Percentiles rank a stretch among this genome's conserved stretches.
These are phyloP conservation scores for Scytalopus superciliaris DNA, from an alignment of 2,113 vertebrate genomes.

Conservation along the genomic window DNA sequence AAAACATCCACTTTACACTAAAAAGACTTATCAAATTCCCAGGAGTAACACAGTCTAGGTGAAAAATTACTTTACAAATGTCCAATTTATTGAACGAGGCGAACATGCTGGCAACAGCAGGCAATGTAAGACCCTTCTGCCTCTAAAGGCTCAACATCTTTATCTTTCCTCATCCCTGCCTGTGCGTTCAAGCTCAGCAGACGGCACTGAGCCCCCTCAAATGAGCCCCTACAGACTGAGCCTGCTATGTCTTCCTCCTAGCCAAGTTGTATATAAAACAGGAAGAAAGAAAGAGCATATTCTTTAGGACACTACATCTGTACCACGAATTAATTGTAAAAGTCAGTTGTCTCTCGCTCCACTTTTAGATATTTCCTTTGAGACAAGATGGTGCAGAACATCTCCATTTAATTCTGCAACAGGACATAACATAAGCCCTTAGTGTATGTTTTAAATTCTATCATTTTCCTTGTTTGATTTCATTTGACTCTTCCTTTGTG, in stretches of 20 bases:
- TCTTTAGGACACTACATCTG: not conserved
- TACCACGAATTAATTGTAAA: not conserved
- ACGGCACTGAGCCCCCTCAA: not conserved
- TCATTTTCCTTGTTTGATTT: not conserved
- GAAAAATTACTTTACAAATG: not conserved
- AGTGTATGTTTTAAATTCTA: not conserved
- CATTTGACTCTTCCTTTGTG: not conserved
- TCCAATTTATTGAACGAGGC: not conserved
- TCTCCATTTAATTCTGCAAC: not conserved
- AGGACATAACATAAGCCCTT: not conserved
- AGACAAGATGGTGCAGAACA: not conserved
- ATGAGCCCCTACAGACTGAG: not conserved
- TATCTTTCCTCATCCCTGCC: not conserved
- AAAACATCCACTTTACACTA: not conserved
- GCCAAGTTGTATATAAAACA: not conserved
- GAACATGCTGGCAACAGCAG: not conserved
- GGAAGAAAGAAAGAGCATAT: not conserved
- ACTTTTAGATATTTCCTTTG: not conserved
- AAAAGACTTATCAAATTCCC: not conserved
- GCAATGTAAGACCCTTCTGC: not conserved
- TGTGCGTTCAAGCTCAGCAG: slow-evolving; percentile 15
- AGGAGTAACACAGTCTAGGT: not conserved
- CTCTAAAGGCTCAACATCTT: not conserved
- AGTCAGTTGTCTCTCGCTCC: not conserved
- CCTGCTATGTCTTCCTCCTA: not conserved